Evolutionary conservation across 2,797 vertebrate species (phyloP).

Genomic region (Falco peregrinus): DNA sequence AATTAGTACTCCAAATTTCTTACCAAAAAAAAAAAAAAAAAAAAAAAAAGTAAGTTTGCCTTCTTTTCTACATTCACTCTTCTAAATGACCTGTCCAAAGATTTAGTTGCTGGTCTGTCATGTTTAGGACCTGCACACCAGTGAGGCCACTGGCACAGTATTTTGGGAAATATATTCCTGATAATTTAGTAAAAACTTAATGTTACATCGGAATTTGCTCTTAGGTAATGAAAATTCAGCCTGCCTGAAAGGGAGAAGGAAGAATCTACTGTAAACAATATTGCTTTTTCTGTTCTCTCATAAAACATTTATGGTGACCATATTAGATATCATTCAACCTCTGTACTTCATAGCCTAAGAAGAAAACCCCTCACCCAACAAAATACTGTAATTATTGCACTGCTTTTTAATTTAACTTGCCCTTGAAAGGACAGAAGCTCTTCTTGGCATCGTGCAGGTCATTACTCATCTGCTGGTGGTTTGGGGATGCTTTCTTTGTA

Average conservation of each 20-base stretch:
- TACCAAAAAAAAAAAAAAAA: not conserved
- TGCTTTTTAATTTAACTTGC: not conserved
- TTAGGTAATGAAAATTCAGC: not conserved
- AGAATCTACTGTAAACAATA: not conserved
- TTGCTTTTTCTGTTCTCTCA: not conserved
- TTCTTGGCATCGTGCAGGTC: not conserved
- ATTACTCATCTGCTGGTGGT: not conserved
- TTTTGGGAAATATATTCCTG: not conserved
- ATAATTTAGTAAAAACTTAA: not conserved
- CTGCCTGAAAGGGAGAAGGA: not conserved
- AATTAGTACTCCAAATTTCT: constrained; percentile 1
- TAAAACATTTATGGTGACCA: not conserved
- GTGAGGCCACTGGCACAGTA: not conserved
- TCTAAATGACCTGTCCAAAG: not conserved
- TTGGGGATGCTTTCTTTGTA: not conserved
- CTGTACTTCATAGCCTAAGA: not conserved
- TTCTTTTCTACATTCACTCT: not conserved
- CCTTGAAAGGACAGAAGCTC: not conserved
- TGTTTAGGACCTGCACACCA: not conserved
- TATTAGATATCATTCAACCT: not conserved
- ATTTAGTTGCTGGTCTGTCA: not conserved
- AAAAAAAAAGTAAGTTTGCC: not conserved
- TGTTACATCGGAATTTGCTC: not conserved
- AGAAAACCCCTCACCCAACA: not conserved
- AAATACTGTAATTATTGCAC: not conserved